A percentile compares a stretch with the other conserved stretches of the same genome.
Evolutionary conservation across 2,888 invertebrate genomes (phyloP).

Genomic region (Disparrhopalites patrizii): DNA sequence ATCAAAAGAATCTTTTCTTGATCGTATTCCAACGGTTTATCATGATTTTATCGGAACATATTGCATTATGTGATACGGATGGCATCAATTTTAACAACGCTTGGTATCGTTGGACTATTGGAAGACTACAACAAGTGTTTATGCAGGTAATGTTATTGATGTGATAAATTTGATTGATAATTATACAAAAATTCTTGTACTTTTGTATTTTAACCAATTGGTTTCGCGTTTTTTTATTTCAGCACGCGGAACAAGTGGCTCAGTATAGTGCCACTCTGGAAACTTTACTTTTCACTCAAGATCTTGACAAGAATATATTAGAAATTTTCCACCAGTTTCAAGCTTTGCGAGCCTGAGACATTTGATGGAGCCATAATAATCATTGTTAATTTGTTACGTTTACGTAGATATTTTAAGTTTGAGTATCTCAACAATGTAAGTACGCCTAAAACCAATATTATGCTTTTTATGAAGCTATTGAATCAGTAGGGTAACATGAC

Average conservation of each 20-base stretch:
- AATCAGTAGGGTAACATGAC: too few relatives aligned
- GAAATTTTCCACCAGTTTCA: constrained; percentile 98
- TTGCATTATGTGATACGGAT: constrained; percentile 89
- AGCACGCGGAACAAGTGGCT: constrained; percentile 98
- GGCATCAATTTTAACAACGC: constrained; percentile 86
- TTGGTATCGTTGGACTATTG: constrained; percentile 95
- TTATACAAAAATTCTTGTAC: background rate
- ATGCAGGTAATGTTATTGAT: constrained; percentile 66
- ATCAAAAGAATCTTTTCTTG: constrained; percentile 93
- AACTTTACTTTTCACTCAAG: constrained; percentile 91
- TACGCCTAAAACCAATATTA: too few relatives aligned
- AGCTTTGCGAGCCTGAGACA: constrained; percentile 68
- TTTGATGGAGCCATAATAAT: background rate
- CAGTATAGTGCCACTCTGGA: constrained; percentile 94
- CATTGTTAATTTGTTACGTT: background rate
- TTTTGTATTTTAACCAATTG: background rate
- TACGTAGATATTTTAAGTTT: background rate
- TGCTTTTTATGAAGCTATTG: too few relatives aligned
- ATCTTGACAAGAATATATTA: constrained; percentile 90
- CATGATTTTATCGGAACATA: constrained; percentile 94
- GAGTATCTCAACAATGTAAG: too few relatives aligned
- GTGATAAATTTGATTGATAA: background rate
- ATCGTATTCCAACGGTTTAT: constrained; percentile 98
- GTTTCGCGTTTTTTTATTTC: constrained; percentile 52
- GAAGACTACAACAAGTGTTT: constrained; percentile 90